These are phyloP conservation scores for Aix galericulata DNA, from an alignment of 2,113 vertebrate genomes.

Conservation along the genomic window DNA sequence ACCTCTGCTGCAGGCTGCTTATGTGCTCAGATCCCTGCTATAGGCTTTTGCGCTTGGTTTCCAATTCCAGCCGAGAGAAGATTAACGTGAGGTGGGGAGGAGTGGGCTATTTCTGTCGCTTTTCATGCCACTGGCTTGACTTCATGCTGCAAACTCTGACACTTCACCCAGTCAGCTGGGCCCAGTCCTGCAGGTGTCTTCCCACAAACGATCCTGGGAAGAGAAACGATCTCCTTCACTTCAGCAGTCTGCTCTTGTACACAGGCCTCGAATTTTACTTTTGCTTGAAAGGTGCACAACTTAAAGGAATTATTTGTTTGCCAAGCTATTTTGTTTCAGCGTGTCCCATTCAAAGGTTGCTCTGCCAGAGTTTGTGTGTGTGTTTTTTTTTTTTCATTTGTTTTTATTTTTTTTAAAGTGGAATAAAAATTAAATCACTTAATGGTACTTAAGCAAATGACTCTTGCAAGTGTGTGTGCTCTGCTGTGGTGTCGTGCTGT, in stretches of 20 bases:
- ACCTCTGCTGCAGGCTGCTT: not conserved
- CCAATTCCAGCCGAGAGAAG: not conserved
- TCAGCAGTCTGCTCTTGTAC: not conserved
- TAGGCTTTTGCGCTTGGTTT: not conserved
- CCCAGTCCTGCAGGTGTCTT: not conserved
- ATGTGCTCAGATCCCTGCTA: not conserved
- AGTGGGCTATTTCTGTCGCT: conserved; percentile 3
- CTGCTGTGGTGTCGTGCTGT: conserved; percentile 4
- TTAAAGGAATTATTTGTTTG: not conserved
- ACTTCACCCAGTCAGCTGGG: not conserved
- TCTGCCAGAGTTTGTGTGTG: not conserved
- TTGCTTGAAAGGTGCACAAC: not conserved
- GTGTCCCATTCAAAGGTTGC: not conserved
- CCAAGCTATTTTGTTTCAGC: not conserved
- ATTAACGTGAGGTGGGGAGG: not conserved
- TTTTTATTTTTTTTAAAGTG: not conserved
- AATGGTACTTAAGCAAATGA: conserved; percentile 46
- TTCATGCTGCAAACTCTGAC: not conserved
- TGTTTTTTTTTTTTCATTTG: not conserved
- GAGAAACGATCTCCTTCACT: not conserved
- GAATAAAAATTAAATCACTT: not conserved
- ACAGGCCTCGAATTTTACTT: not conserved
- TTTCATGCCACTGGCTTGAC: not conserved
- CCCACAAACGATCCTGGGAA: not conserved
- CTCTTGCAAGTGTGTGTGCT: conserved; percentile 6